Conservation (phyloP, 2,888 invertebrate genomes). For the Drosophila parthenogenetica region DNA sequence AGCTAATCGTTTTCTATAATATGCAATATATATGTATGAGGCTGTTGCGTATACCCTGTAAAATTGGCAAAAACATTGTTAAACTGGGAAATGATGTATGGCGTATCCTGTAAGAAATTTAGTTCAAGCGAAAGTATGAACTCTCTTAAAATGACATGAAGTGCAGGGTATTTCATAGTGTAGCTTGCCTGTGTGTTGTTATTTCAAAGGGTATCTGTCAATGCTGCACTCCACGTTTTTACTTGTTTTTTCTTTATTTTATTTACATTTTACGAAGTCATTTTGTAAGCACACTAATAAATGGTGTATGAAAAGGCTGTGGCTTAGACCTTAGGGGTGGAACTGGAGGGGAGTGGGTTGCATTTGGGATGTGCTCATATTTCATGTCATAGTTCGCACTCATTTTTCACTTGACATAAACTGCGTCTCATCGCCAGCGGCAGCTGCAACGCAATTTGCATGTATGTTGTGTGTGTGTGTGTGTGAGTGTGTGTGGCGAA, state of each 20-base stretch:
- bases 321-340: neutral
- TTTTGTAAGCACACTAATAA: conserved; percentile 47
- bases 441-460: conserved; percentile 79
- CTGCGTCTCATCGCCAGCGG: conserved; percentile 73
- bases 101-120: too few relatives aligned
- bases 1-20: conserved; percentile 55
- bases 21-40: conserved; percentile 2
- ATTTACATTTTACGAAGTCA: conserved; percentile 32
- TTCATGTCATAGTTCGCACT: conserved; percentile 80
- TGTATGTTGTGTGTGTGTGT: conserved; percentile 30
- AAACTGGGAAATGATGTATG: too few relatives aligned
- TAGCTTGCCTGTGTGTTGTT: neutral
- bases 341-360: conserved; percentile 2
- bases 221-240: too few relatives aligned
- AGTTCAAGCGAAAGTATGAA: too few relatives aligned
- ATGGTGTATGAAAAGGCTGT: conserved; percentile 7
- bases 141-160: too few relatives aligned
- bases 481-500: conserved; percentile 9
- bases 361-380: conserved; percentile 62
- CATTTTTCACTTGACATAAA: conserved; percentile 76
- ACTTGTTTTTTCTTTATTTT: conserved; percentile 16
- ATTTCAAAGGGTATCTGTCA: neutral
- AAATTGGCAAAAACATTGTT: too few relatives aligned
- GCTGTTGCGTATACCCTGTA: neutral
- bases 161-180: too few relatives aligned